Base-by-base conservation (phyloP, 2,888 invertebrate species). In the Seladonia tumulorum region DNA sequence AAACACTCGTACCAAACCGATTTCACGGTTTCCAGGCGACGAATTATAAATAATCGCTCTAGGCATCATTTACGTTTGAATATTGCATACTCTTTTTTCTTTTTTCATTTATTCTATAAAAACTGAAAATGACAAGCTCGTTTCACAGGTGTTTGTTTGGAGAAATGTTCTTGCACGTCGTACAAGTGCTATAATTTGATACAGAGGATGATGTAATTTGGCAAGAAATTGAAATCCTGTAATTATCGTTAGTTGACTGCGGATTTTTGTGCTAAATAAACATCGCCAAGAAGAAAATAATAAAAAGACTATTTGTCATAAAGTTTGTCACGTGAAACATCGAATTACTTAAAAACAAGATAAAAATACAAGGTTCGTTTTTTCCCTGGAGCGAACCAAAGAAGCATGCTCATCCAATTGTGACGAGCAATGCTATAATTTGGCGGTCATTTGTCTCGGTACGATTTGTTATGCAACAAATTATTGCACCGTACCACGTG, bases 401-500 rank as follows among this genome's bases (percentile, higher is more conserved):
- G 74, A 22, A 18, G 49, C 49, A 42, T 49, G 53, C 49, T 77
- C 47, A n/a, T 29, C 49, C 45, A 75, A 63, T 53, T 29, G 53
- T 47, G n/a, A 66, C 71, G 25, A 75, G 60, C 16, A 25, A 0
- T n/a, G 47, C 57, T 45, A 72, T 78, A 85, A 75, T 75, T 85
- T 72, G 63, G 42, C 79, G 75, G 76, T 49, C 68, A 47, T 49
- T 73, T 63, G 42, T 70, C 42, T 71, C 4, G 5, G 22, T 45
- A 18, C 1, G n/a, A 5, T 42, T 70, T 42, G 18, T 85, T 85
- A 78, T 71, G 85, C 53, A 85, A 84, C 18, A 74, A 53, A 78
- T 75, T 57, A 47, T 16, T 75, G 72, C 63, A 75, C 35, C 10
- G 45, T 35, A 8, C n/a, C 29, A 76, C 76, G 76, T 57, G 76